Percentiles rank a stretch among this genome's conserved stretches.
Conservation (phyloP, 2,888 invertebrate genomes). For the Saturnia japonica region DNA sequence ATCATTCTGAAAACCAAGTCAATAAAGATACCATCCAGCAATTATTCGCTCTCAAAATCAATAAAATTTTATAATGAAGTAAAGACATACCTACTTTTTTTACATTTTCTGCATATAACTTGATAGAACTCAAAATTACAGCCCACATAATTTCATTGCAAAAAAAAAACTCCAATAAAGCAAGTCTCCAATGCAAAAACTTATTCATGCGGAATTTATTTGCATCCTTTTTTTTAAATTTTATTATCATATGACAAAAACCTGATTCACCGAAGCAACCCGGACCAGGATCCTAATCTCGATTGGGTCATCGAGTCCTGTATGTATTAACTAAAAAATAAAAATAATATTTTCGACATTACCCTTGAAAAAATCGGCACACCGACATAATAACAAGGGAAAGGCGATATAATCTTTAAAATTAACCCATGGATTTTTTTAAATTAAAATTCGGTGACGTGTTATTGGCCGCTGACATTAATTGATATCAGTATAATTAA, state of each 20-base stretch:
- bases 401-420: conserved; percentile 41
- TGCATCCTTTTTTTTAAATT: too few relatives aligned
- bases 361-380: conserved; percentile 38
- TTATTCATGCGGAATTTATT: not conserved
- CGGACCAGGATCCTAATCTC: conserved; percentile 53
- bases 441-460: conserved; percentile 13
- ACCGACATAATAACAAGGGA: conserved; percentile 36
- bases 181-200: not conserved
- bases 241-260: not conserved
- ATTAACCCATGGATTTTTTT: conserved; percentile 33
- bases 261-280: conserved; percentile 36
- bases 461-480: not conserved
- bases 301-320: conserved; percentile 48
- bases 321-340: conserved; percentile 53
- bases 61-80: too few relatives aligned
- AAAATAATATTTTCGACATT: conserved; percentile 49
- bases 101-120: too few relatives aligned
- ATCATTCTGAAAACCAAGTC: too few relatives aligned
- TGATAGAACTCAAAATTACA: too few relatives aligned
- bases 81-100: too few relatives aligned
- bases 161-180: not conserved
- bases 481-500: not conserved
- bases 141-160: not conserved
- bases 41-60: too few relatives aligned
- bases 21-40: too few relatives aligned